These are phyloP conservation scores for Molorchus minor DNA, from an alignment of 2,888 invertebrate genomes.

Conservation along the genomic window DNA sequence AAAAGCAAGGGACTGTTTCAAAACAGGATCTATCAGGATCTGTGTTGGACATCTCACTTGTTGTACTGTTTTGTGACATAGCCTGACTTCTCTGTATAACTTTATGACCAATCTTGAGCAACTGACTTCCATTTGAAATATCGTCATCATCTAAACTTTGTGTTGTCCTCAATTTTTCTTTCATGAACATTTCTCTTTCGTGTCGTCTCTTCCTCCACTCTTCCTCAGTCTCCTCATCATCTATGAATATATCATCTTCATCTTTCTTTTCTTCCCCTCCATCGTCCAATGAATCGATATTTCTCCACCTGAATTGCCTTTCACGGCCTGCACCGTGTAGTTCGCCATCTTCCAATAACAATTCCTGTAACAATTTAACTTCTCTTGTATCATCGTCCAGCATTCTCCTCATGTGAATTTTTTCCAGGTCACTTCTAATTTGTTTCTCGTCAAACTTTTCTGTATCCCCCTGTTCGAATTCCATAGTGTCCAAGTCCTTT, in stretches of 20 bases:
- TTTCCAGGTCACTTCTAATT: conserved; percentile 80
- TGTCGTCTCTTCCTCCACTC: conserved; percentile 82
- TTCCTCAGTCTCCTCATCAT: conserved; percentile 78
- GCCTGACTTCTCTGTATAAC: conserved; percentile 46
- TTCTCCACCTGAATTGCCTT: conserved; percentile 87
- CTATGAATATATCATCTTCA: conserved; percentile 68
- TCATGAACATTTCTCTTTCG: conserved; percentile 82
- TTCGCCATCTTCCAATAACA: conserved; percentile 90
- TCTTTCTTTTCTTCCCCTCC: conserved; percentile 49
- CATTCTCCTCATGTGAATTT: conserved; percentile 86
- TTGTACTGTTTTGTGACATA: conserved; percentile 41
- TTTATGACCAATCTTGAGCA: conserved; percentile 64
- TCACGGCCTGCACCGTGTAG: conserved; percentile 78
- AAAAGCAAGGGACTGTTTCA: conserved; percentile 62
- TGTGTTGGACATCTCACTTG: conserved; percentile 33
- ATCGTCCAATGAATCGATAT: conserved; percentile 62
- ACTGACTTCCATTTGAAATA: conserved; percentile 56
- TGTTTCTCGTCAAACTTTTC: conserved; percentile 84
- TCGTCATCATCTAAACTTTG: conserved; percentile 47
- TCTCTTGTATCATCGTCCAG: conserved; percentile 90
- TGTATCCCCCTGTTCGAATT: conserved; percentile 84
- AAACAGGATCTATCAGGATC: conserved; percentile 47
- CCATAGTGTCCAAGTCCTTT: conserved; percentile 79
- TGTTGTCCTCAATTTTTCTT: conserved; percentile 62
- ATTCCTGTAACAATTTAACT: conserved; percentile 80